Evolutionary conservation across 2,797 vertebrate species (phyloP).

Genomic region (Furcifer pardalis): DNA sequence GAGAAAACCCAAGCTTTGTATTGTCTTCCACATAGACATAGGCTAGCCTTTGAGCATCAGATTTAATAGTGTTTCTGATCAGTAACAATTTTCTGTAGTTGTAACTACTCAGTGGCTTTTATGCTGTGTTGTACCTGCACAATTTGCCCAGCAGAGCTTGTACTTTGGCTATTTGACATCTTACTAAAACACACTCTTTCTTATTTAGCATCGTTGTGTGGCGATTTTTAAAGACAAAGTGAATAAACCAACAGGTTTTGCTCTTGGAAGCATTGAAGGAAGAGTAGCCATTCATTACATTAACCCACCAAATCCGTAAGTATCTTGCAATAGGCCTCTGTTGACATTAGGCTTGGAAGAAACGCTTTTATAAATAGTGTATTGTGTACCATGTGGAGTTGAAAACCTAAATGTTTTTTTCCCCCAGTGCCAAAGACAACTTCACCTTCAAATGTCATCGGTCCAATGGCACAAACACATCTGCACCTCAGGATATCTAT

Average conservation of each 20-base stretch:
- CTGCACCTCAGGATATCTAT: constrained; percentile 98
- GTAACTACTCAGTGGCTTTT: neutral
- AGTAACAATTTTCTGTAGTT: neutral
- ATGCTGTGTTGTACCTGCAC: neutral
- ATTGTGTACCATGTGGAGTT: neutral
- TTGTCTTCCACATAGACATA: rapidly evolving
- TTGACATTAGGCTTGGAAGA: neutral
- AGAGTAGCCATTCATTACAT: constrained; percentile 98
- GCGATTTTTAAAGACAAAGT: constrained; percentile 99
- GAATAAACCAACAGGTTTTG: constrained; percentile 98
- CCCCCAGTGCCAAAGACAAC: constrained; percentile 94
- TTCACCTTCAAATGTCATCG: constrained; percentile 99
- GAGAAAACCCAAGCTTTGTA: neutral
- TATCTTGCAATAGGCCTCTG: constrained; percentile 43
- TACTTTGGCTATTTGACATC: neutral
- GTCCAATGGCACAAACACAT: constrained; percentile 98
- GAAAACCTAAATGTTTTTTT: constrained; percentile 18
- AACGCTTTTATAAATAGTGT: neutral
- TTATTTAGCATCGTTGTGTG: constrained; percentile 92
- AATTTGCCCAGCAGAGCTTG: neutral
- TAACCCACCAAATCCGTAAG: constrained; percentile 98
- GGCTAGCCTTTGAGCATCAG: neutral
- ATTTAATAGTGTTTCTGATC: neutral
- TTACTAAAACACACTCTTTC: neutral
- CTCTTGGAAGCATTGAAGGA: constrained; percentile 97